Base-by-base conservation (phyloP, 2,797 vertebrate genomes). In the Notolepis coatsorum region DNA sequence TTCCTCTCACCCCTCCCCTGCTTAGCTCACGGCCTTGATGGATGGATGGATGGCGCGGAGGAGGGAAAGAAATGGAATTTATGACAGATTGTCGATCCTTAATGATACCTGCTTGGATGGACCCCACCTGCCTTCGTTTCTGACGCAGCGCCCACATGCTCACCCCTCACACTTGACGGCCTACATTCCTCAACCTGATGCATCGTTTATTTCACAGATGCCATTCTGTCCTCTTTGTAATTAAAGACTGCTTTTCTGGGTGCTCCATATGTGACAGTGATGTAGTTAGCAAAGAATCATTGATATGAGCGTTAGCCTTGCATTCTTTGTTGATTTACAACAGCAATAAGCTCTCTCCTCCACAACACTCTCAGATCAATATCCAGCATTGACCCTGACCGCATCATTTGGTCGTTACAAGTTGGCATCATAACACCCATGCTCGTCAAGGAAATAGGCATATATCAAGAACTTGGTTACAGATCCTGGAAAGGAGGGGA, bases 301-400 rank as follows among this genome's bases (percentile, higher is more conserved):
- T 45, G 39, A 15, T 6, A 68, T 51, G 25, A 68, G 62, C 51
- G 48, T 70, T 23, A 20, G n/a, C 20, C 17, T n/a, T 24, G n/a
- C 42, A 46, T 33, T 71, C 52, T 3, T 7, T 50, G 42, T 51
- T 68, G 75, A 79, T 82, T 84, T 82, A 80, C 64, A 63, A 37
- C 39, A 9, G 54, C 74, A 77, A 71, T 81, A 71, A 73, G 39
- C 56, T 56, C 2, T 9, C 51, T 52, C 27, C 12, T 46, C 30
- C 13, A 24, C 37, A 28, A 3, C 6, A 13, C 17, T 10, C 45
- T 30, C 31, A 13, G 60, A 75, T 81, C 79, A 5, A 83, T 80
- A 64, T 23, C 25, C 18, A n/a, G 54, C 54, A 71, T 51, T 80
- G 65, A 75, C 68, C 58, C 43, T 58, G 51, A 66, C 60, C 30